Conservation (phyloP, 2,888 invertebrate genomes). For the Ecliptopera silaceata region DNA sequence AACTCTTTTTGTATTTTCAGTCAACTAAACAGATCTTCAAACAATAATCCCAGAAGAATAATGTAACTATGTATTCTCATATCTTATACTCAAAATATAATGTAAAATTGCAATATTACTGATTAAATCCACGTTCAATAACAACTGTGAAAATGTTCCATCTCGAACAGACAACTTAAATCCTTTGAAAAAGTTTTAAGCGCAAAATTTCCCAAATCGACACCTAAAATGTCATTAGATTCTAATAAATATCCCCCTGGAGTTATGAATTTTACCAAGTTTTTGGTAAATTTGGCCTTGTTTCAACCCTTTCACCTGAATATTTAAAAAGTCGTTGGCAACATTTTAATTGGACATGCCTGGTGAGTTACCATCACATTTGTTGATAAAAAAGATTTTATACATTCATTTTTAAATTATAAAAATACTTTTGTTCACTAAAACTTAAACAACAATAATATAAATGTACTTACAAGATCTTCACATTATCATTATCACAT, state of each 20-base stretch:
- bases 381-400: no score
- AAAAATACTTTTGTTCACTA: no score
- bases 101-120: background rate
- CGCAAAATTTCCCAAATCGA: constrained; percentile 73
- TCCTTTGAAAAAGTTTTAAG: constrained; percentile 56
- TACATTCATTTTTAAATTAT: no score
- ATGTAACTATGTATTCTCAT: no score
- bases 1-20: no score
- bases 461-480: no score
- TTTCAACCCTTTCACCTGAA: constrained; percentile 73
- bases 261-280: constrained; percentile 74
- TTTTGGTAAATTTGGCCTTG: constrained; percentile 58
- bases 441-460: no score
- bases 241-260: constrained; percentile 68
- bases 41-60: no score
- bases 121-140: background rate
- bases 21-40: no score
- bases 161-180: constrained; percentile 48
- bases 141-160: constrained; percentile 17
- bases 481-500: no score
- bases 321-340: constrained; percentile 83
- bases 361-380: constrained; percentile 36
- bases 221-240: constrained; percentile 80
- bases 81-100: background rate
- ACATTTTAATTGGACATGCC: constrained; percentile 81